Evolutionary conservation across 2,797 vertebrate species (phyloP), one percentile per base, ranked within the genome.

Genomic region (Lateolabrax maculatus): DNA sequence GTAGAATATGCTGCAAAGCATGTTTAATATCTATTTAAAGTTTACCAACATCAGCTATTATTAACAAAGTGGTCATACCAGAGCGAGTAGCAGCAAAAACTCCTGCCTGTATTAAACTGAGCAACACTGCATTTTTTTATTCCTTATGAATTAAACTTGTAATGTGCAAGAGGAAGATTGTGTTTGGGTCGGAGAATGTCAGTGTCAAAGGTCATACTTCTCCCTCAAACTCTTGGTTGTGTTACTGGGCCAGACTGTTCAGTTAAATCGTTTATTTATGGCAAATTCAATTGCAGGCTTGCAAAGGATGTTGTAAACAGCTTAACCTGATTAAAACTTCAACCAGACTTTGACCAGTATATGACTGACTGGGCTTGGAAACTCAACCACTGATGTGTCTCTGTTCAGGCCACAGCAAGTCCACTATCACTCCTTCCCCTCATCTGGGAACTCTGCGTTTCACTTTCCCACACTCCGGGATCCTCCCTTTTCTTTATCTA

Each of bases 381-480:
- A 55, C 27, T 60, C 18, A 31, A 19, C 55, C 62, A 39, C 71
- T 52, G 75, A 78, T 27, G 53, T 72, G 16, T 62, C 57, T 73
- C 48, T 46, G 71, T 63, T 76, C 39, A 58, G 66, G 52, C 70
- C 58, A 71, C 58, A 75, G 75, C 51, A 1, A 68, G 65, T 76
- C 77, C 73, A 85, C 49, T 12, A 27, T 57, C 55, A 9, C 51
- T 44, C 48, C 70, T 58, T 56, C 76, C 58, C 82, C 62, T 62
- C 55, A 19, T 60, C 49, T 76, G 13, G 71, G 27, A 84, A 85
- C 75, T 77, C 72, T 25, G n/a, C 61, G 0, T 81, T 85, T 83
- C 72, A 71, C 84, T 90, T 92, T 92, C 91, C 89, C 91, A 92
- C 90, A 92, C 87, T 92, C 78, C 48, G 18, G 79, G 89, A 85